Conservation (phyloP, 30 jellyfish, hydroid and myxozoan species). For the Hydra vulgaris region DNA sequence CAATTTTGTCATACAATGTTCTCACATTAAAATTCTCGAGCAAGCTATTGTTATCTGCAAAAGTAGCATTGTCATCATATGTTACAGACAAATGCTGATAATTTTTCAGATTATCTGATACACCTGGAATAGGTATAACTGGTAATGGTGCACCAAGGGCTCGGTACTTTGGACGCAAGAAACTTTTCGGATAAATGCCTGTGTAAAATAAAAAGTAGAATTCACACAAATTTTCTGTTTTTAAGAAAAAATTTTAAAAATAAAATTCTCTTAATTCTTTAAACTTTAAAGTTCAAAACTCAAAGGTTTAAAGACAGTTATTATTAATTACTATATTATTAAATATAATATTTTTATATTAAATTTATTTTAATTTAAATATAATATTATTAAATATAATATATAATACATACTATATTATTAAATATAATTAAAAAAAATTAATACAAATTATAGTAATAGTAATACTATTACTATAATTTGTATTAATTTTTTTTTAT, state of each 20-base stretch:
- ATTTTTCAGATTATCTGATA: constrained; percentile 58
- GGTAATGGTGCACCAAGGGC: constrained; percentile 97
- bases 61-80: not conserved
- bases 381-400: too few species aligned
- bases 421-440: too few species aligned
- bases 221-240: too few species aligned
- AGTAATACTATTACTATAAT: too few species aligned
- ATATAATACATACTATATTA: too few species aligned
- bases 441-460: too few species aligned
- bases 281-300: too few species aligned
- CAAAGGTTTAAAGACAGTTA: too few species aligned
- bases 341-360: too few species aligned
- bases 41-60: constrained; percentile 49
- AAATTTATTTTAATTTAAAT: too few species aligned
- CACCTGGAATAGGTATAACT: constrained; percentile 90
- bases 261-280: not conserved
- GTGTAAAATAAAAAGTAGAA: constrained; percentile 10
- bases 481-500: too few species aligned
- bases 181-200: constrained; percentile 75
- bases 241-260: constrained; percentile 1
- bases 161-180: constrained; percentile 83
- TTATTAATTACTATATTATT: too few species aligned
- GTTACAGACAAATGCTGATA: constrained; percentile 13
- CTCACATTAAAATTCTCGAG: constrained; percentile 91
- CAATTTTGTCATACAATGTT: constrained; percentile 89